Evolutionary conservation across 2,113 vertebrate species (phyloP).

Genomic region (Phocoena sinus): DNA sequence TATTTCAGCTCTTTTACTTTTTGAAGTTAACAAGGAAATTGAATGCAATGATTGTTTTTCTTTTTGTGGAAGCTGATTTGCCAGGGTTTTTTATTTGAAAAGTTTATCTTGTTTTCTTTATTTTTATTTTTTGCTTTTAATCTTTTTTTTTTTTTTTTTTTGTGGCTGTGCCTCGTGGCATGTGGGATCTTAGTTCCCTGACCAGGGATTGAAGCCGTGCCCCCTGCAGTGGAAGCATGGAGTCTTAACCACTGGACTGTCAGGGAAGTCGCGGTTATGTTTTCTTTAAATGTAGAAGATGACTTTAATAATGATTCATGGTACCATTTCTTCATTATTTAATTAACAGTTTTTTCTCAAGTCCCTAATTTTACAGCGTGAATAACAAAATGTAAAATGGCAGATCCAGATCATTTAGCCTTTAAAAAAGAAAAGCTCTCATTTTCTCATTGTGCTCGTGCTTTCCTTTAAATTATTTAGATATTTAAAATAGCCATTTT

Average conservation of each 20-base stretch:
- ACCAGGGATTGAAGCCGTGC: neutral
- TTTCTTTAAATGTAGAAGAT: neutral
- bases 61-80: neutral
- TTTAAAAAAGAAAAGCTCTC: neutral
- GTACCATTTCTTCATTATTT: neutral
- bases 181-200: neutral
- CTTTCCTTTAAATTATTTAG: neutral
- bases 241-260: neutral
- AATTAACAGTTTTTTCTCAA: neutral
- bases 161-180: neutral
- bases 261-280: neutral
- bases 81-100: neutral
- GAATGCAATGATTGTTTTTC: neutral
- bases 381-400: neutral
- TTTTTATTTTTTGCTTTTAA: neutral
- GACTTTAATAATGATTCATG: neutral
- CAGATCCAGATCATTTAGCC: neutral
- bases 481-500: neutral
- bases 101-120: neutral
- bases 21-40: slow-evolving; percentile 5
- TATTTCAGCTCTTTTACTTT: neutral
- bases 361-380: neutral
- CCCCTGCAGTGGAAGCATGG: neutral
- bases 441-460: neutral
- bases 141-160: neutral